Percentiles rank a stretch among this genome's conserved stretches.
These are phyloP conservation scores for Carassius carassius DNA, from an alignment of 2,113 vertebrate species.

Conservation along the genomic window DNA sequence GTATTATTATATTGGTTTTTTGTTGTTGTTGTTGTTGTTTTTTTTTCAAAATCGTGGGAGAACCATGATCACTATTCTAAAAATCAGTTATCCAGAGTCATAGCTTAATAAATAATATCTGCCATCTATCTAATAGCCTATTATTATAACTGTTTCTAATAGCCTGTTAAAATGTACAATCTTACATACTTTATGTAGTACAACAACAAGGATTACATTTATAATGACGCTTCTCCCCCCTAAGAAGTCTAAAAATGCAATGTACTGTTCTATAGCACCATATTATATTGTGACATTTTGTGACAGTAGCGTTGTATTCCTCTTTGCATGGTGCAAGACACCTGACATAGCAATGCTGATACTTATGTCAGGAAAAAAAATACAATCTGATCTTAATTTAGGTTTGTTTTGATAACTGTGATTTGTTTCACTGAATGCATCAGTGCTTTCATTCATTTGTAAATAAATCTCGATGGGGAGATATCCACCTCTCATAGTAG, in stretches of 20 bases:
- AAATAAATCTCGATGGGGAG: conserved; percentile 19
- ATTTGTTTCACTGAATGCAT: conserved; percentile 23
- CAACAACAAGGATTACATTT: no score
- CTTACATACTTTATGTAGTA: no score
- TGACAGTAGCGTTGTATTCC: background rate
- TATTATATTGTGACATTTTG: background rate
- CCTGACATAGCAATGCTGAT: conserved; percentile 4
- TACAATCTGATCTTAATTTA: background rate
- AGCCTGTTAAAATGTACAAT: no score
- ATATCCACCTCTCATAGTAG: conserved; percentile 15
- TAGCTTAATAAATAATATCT: no score
- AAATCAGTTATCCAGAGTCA: no score
- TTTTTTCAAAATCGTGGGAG: no score
- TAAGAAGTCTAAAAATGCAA: background rate
- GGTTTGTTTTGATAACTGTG: conserved; percentile 24
- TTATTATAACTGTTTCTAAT: no score
- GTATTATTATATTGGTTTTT: no score
- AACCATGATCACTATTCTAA: no score
- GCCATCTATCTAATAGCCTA: no score
- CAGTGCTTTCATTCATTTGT: conserved; percentile 9
- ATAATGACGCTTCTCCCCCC: no score
- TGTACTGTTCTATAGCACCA: background rate
- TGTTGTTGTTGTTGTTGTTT: no score
- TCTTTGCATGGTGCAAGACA: background rate
- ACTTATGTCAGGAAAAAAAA: background rate